These are phyloP conservation scores for Ganaspis sp. DNA, from an alignment of 1,140 invertebrate species.

Conservation along the genomic window DNA sequence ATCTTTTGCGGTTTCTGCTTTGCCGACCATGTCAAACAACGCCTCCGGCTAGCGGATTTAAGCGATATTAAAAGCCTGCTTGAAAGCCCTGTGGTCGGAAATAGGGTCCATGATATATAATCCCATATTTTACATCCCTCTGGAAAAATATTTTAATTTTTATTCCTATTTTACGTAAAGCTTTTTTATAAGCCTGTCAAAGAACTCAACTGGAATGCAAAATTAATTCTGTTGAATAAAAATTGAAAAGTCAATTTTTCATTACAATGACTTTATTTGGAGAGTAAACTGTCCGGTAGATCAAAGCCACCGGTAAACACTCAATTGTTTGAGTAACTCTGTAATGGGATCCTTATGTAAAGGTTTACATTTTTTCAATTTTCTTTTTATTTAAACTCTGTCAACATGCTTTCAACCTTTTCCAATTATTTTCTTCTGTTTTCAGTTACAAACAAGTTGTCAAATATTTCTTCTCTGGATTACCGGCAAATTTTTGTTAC, in stretches of 20 bases:
- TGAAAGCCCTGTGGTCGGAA: background rate
- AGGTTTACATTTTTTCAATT: background rate
- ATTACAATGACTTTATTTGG: constrained; percentile 14
- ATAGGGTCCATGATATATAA: background rate
- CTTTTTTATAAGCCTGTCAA: too few relatives aligned
- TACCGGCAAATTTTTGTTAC: too few relatives aligned
- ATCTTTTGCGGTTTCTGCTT: constrained; percentile 30
- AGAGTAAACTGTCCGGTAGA: background rate
- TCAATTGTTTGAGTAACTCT: constrained; percentile 6
- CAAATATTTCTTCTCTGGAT: too few relatives aligned
- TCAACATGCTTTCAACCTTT: background rate
- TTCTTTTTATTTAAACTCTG: background rate
- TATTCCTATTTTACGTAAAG: too few relatives aligned
- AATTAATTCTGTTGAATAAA: constrained; percentile 9
- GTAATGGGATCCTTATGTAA: constrained; percentile 20
- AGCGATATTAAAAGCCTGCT: constrained; percentile 21
- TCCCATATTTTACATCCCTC: background rate
- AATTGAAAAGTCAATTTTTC: background rate
- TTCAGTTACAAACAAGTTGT: too few relatives aligned
- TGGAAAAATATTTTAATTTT: background rate
- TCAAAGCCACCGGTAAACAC: background rate
- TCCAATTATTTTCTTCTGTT: background rate
- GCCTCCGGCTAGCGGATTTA: background rate
- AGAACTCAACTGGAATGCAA: too few relatives aligned
- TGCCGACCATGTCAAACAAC: constrained; percentile 27